phyloP scores from a whole-genome alignment of 2,113 vertebrate species.

The Speoplatyrhinus poulsoni region DNA sequence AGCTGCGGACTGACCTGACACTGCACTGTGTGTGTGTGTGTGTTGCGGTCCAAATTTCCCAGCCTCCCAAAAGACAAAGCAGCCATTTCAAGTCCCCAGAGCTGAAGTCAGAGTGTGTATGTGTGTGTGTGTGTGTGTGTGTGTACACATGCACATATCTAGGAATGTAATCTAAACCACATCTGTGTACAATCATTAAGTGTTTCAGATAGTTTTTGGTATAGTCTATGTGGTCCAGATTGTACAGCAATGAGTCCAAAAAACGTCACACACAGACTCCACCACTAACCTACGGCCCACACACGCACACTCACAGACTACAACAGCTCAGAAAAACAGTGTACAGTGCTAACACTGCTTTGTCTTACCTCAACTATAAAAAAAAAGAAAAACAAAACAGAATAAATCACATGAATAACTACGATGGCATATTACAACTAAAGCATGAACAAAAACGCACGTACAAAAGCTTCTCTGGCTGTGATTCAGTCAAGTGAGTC shows the following conservation, averaged over 20 bases:
- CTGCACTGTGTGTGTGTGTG: conserved; percentile 34
- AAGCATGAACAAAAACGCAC: conserved; percentile 17
- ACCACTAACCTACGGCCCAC: too few relatives aligned
- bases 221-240: neutral
- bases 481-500: conserved; percentile 25
- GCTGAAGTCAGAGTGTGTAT: neutral
- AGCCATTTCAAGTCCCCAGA: conserved; percentile 45
- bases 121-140: neutral
- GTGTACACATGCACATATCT: neutral
- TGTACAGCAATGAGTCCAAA: too few relatives aligned
- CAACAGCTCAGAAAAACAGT: too few relatives aligned
- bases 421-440: conserved; percentile 8
- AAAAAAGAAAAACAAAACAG: conserved; percentile 20
- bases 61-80: conserved; percentile 56
- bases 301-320: too few relatives aligned
- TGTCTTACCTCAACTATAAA: neutral
- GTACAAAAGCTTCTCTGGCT: conserved; percentile 19
- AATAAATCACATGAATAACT: too few relatives aligned
- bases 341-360: too few relatives aligned
- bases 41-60: conserved; percentile 41
- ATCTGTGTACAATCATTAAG: neutral
- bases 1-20: conserved; percentile 50
- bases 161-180: too few relatives aligned
- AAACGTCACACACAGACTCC: too few relatives aligned
- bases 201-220: neutral